A percentile compares a stretch with the other conserved stretches of the same genome.
Evolutionary conservation across 2,797 vertebrate genomes (phyloP).

Genomic region (Syngnathus acus): DNA sequence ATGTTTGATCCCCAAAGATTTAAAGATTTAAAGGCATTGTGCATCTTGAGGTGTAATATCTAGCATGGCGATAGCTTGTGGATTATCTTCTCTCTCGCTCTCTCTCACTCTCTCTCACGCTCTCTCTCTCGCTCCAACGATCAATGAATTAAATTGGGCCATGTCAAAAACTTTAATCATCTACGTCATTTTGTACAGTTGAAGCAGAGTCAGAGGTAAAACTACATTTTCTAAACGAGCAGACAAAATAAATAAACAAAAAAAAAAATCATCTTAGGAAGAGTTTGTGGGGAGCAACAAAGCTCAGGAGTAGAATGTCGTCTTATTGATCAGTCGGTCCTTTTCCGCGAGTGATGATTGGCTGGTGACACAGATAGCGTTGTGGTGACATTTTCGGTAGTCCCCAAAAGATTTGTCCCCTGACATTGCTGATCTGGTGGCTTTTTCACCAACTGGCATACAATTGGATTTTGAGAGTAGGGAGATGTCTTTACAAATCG

Average conservation of each 20-base stretch:
- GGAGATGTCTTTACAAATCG: background rate
- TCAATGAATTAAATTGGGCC: too few species aligned
- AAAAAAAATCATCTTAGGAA: too few species aligned
- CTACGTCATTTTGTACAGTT: too few species aligned
- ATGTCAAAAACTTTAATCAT: too few species aligned
- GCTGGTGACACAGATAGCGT: background rate
- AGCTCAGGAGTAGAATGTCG: background rate
- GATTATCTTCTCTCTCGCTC: slow-evolving; percentile 23
- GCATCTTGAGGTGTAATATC: slow-evolving; percentile 37
- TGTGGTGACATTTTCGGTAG: background rate
- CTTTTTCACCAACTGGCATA: background rate
- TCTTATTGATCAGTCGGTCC: background rate
- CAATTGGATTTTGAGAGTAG: background rate
- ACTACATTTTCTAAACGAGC: too few species aligned
- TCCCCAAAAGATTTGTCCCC: background rate
- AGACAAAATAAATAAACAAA: too few species aligned
- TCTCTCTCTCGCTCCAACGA: too few species aligned
- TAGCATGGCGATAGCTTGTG: slow-evolving; percentile 37
- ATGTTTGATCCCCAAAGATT: slow-evolving; percentile 32
- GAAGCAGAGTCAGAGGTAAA: too few species aligned
- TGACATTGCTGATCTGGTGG: background rate
- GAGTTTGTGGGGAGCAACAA: background rate
- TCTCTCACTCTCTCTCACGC: too few species aligned
- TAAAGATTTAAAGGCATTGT: slow-evolving; percentile 35
- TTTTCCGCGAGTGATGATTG: background rate